Base-by-base conservation (phyloP, 2,888 invertebrate species). In the Agrochola lota region DNA sequence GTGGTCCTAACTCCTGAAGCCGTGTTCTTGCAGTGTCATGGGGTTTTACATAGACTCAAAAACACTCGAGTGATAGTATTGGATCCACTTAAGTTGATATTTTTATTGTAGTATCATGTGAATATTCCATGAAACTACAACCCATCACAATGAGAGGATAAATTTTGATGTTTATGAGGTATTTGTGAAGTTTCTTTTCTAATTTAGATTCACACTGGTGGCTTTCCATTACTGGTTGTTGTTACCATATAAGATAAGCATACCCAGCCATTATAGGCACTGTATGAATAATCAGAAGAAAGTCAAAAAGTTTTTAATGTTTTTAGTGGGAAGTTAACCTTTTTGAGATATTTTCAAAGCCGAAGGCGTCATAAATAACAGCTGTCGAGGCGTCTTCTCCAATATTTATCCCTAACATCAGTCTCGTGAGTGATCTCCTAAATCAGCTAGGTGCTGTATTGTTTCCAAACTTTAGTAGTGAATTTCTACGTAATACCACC, bases 121-220 rank as follows among this genome's bases (percentile, higher is more conserved):
- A 23, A 59, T 77, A 59, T 49, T 49, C 20, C 15, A 40, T 59
- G 49, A 68, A 59, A 35, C 26, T 78, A 60, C n/a, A 9, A 15
- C 20, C 49, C 57, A n/a, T 57, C 20, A 66, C 72, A 66, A 66
- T 71, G 52, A 78, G 59, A 57, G n/a, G n/a, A 64, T 66, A 64
- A 20, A 52, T 59, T n/a, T 49, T 80, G 0, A 43, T 59, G n/a
- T 59, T 71, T 46, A 80, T 52, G 40, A 63, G 12, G 15, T 49
- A 59, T n/a, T 57, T 23, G 4, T 55, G 64, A 23, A 79, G 52
- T 72, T 67, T 71, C 1, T 71, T 66, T 66, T 43, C n/a, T 59
- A 52, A 52, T 77, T 60, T 77, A 60, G 26, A 46, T 35, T 59
- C 20, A 7, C 20, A 52, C 35, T 43, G 12, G 12, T 67, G 35